These are phyloP conservation scores for Apamea sordens DNA, from an alignment of 2,888 invertebrate genomes.

Conservation along the genomic window DNA sequence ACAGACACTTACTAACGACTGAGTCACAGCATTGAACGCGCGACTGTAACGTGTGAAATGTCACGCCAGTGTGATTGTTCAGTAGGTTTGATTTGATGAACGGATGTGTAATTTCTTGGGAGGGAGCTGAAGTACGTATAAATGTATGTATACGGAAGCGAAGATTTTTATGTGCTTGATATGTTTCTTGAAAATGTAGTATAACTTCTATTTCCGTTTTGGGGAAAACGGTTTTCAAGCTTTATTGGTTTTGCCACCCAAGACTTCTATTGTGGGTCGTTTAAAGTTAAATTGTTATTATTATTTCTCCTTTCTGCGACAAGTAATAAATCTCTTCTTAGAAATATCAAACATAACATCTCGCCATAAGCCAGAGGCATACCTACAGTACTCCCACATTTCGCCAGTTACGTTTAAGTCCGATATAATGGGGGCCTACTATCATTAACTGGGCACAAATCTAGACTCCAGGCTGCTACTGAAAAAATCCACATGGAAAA, in stretches of 20 bases:
- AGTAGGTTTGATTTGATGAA: conserved; percentile 36
- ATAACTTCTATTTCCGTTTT: conserved; percentile 22
- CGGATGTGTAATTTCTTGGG: conserved; percentile 53
- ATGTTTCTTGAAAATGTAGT: conserved; percentile 17
- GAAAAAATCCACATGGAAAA: background rate
- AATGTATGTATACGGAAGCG: conserved; percentile 30
- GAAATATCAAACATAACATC: background rate
- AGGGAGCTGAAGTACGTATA: conserved; percentile 9
- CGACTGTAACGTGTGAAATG: conserved; percentile 62
- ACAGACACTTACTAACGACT: conserved; percentile 82
- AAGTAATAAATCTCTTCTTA: background rate
- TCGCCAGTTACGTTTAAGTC: background rate
- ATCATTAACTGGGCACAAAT: background rate
- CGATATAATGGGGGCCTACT: background rate
- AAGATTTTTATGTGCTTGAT: conserved; percentile 29
- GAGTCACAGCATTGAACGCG: conserved; percentile 75
- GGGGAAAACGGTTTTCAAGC: background rate
- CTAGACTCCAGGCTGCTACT: background rate
- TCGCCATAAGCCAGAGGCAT: background rate
- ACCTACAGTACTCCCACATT: background rate
- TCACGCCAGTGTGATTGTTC: conserved; percentile 60
- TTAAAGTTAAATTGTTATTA: background rate
- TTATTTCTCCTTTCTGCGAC: background rate
- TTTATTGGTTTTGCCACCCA: conserved; percentile 30
- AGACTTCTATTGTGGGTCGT: background rate